Base-by-base conservation (phyloP, 2,888 invertebrate genomes). In the Trachelus iudaicus region DNA sequence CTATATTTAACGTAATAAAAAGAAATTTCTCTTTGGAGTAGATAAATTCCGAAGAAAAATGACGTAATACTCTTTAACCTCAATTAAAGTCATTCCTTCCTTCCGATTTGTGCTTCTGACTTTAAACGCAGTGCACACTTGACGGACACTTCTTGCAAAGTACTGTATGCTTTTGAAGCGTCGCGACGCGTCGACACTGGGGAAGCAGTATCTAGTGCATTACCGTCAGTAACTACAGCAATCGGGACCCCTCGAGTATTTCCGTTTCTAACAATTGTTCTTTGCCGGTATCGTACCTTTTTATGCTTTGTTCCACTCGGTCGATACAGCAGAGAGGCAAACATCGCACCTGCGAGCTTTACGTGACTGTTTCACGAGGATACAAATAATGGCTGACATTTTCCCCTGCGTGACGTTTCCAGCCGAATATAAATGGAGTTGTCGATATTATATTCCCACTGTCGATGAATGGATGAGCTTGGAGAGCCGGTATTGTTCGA, bases 371-470 rank as follows among this genome's bases (percentile, higher is more conserved):
- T 56, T 56, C 56, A 56, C 56, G 23, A 23, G 56, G 56, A 56
- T 56, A 56, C 56, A 23, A 56, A 56, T 56, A 56, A 23, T 56
- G 56, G 2, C 56, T 56, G 56, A 23, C 56, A 56, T 56, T 56
- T 56, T 56, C 23, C 15, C 23, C 56, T 23, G 23, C 56, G 56
- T 56, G 56, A 56, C 56, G 23, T 23, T 56, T 56, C 56, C 23
- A 56, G 9, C 56, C 79, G 75, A 77, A 83, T 81, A 84, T 81
- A 81, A 82, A 82, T 76, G 79, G 79, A 78, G 79, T 82, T 85
- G 82, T 84, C 84, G 82, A 85, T 85, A 83, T 85, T 85, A 83
- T 80, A 33, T 34, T 71, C 71, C 33, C 9, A 9, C 82, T 81
- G 81, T 56, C 75, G 77, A 76, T 75, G 69, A 76, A 76, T 75